Evolutionary conservation across 2,888 invertebrate genomes (phyloP).

Genomic region (Idaea aversata): DNA sequence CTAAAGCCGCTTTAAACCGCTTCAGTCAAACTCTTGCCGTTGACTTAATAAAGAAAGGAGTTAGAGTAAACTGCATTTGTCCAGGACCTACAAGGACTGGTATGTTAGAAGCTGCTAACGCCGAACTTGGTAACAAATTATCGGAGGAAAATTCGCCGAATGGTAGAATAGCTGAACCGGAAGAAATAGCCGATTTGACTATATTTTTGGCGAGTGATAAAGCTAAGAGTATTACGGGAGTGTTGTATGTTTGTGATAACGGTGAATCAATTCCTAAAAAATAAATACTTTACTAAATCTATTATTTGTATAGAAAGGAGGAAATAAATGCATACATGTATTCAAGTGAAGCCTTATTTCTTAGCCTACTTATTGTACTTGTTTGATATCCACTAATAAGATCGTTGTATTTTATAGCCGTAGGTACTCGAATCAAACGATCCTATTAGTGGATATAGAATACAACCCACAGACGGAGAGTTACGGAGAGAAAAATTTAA

Average conservation of each 20-base stretch:
- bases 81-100: constrained; percentile 40
- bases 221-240: constrained; percentile 31
- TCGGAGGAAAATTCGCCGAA: constrained; percentile 21
- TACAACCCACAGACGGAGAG: too few relatives aligned
- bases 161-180: constrained; percentile 34
- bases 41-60: constrained; percentile 35
- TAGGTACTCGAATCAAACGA: too few relatives aligned
- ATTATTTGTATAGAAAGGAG: background rate
- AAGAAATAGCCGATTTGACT: constrained; percentile 40
- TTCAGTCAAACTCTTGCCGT: constrained; percentile 87
- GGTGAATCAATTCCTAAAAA: background rate
- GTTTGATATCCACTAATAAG: too few relatives aligned
- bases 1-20: constrained; percentile 89
- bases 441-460: too few relatives aligned
- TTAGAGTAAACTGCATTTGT: constrained; percentile 36
- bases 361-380: background rate
- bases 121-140: background rate
- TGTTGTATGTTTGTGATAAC: background rate
- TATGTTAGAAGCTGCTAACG: constrained; percentile 57
- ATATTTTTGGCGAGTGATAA: constrained; percentile 41
- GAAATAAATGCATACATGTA: background rate
- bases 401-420: too few relatives aligned
- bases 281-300: background rate
- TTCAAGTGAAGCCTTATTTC: background rate
- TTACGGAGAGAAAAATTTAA: too few relatives aligned